phyloP scores from a whole-genome alignment of 2,888 invertebrate genomes.

The Patella ulyssiponensis region DNA sequence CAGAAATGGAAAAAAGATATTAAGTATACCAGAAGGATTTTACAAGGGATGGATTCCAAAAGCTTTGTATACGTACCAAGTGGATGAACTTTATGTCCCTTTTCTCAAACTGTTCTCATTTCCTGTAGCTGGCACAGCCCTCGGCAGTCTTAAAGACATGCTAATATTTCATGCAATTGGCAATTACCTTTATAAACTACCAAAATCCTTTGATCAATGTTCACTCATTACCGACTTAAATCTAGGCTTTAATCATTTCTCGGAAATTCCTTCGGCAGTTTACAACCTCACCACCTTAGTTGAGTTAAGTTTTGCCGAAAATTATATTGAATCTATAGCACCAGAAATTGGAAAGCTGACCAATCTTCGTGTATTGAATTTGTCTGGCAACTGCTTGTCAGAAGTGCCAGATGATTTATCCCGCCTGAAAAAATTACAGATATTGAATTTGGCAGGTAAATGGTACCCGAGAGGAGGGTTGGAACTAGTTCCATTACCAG shows the following conservation, averaged over 20 bases:
- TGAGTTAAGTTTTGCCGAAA: constrained; percentile 57
- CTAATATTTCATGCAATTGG: constrained; percentile 57
- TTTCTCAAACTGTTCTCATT: constrained; percentile 62
- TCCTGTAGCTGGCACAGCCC: constrained; percentile 60
- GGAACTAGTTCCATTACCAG: constrained; percentile 51
- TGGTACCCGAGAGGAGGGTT: constrained; percentile 60
- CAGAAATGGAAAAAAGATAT: constrained; percentile 40
- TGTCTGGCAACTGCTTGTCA: constrained; percentile 55
- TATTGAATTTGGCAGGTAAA: constrained; percentile 62
- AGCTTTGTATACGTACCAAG: constrained; percentile 52
- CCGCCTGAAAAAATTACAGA: constrained; percentile 52
- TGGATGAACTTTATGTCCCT: constrained; percentile 54
- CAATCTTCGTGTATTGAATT: constrained; percentile 50
- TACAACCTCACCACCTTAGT: constrained; percentile 50
- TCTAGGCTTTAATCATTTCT: constrained; percentile 58
- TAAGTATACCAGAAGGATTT: constrained; percentile 59
- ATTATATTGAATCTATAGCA: constrained; percentile 50
- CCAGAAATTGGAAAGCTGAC: constrained; percentile 53
- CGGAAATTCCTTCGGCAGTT: constrained; percentile 52
- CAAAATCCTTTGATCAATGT: constrained; percentile 58
- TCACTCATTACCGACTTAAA: constrained; percentile 50
- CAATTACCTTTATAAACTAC: constrained; percentile 56
- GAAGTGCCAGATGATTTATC: constrained; percentile 54
- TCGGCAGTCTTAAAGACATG: constrained; percentile 57
- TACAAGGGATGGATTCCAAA: constrained; percentile 65